Evolutionary conservation across 2,888 invertebrate genomes (phyloP), one percentile per base, ranked within the genome.

Genomic region (Melieria crassipennis): DNA sequence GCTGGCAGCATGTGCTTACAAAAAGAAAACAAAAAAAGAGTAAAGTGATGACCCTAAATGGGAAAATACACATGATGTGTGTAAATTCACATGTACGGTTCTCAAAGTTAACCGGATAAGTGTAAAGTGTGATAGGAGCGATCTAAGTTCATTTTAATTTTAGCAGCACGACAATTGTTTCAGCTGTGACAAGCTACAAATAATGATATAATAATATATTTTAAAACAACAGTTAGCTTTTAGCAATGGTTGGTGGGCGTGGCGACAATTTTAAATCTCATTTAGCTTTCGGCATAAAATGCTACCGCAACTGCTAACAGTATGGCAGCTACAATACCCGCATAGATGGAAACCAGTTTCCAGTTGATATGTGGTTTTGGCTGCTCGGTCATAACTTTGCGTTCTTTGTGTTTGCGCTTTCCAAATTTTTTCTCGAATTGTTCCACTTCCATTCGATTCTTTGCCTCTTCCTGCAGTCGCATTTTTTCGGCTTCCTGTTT

Each of bases 381-480:
- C 70, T 73, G 75, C 63, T 78, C 77, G 13, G 77, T 74, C 4
- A 72, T 47, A 4, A 77, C 58, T 86, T 87, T 88, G 82, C 89
- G 80, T 78, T 89, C 87, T 78, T 88, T 79, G 82, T 82, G 83
- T 84, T 91, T 92, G 79, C 92, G 92, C 57, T 91, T 92, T 45
- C 90, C 91, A 75, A 94, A 91, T 84, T 92, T 93, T 86, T 92
- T 92, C 81, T 94, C 91, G 83, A 92, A 94, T 81, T 91, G 91
- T 71, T 92, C 93, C 70, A 94, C 84, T 82, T 94, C 94, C 74
- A 89, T 89, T 61, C 90, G 89, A 86, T 94, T 94, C 75, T 88
- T 91, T 70, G 91, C 88, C 79, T 92, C 91, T 56, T 84, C 83
- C 48, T 76, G 70, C 7, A 79, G 79, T n/a, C 88, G 86, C 78